Percentiles rank a stretch among this genome's conserved stretches.
Evolutionary conservation across 1,140 invertebrate genomes (phyloP).

Genomic region (Drusus annulatus): DNA sequence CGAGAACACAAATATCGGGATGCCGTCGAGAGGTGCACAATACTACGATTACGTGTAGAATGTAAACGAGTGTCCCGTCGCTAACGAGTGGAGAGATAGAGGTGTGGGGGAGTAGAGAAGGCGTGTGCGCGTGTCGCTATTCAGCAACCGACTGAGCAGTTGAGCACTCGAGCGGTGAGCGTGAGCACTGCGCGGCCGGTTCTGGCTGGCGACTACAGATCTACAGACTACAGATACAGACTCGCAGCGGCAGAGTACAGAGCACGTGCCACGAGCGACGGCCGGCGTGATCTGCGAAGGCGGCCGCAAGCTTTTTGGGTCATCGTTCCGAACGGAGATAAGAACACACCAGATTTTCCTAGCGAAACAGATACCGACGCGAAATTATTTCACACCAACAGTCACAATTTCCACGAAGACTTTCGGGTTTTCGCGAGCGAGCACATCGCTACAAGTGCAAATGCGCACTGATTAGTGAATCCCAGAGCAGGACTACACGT

Average conservation of each 20-base stretch:
- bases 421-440: not conserved
- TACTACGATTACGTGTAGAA: no score
- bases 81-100: not conserved
- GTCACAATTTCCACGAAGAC: no score
- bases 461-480: slow-evolving; percentile 9
- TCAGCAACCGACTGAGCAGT: not conserved
- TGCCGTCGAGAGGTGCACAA: no score
- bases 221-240: no score
- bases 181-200: not conserved
- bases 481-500: not conserved
- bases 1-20: no score
- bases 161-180: not conserved
- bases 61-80: no score
- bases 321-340: slow-evolving; percentile 46
- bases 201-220: not conserved
- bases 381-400: no score
- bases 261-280: not conserved
- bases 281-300: slow-evolving; percentile 24
- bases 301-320: slow-evolving; percentile 47
- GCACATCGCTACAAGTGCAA: not conserved
- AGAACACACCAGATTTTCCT: slow-evolving; percentile 12
- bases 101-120: not conserved
- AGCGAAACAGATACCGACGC: not conserved
- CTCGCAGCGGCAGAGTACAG: no score
- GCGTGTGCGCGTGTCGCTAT: slow-evolving; percentile 8